phyloP scores from a whole-genome alignment of 1,140 invertebrate genomes.

The Apis laboriosa region DNA sequence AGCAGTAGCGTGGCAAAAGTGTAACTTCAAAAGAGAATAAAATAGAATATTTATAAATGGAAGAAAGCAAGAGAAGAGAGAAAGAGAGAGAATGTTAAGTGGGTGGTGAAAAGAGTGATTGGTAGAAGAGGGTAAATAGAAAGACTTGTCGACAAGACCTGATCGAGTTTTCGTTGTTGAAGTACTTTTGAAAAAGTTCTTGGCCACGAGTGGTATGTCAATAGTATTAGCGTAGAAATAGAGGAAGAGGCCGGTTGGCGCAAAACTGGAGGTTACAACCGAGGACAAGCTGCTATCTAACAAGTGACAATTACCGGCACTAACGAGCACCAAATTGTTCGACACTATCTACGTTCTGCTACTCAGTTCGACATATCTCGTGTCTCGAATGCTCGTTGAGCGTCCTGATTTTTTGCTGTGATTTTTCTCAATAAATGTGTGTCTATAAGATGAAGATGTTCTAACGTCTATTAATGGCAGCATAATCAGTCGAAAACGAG shows the following conservation, averaged over 20 bases:
- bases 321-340: constrained; percentile 69
- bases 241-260: constrained; percentile 23
- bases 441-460: constrained; percentile 28
- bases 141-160: constrained; percentile 46
- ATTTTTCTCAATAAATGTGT: constrained; percentile 23
- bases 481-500: constrained; percentile 39
- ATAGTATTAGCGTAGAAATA: too few relatives aligned
- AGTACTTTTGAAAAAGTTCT: constrained; percentile 64
- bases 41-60: background rate
- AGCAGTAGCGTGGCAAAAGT: background rate
- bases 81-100: background rate
- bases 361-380: background rate
- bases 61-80: background rate
- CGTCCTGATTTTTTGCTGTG: background rate
- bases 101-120: background rate
- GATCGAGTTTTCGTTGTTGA: constrained; percentile 52
- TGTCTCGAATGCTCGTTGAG: constrained; percentile 22
- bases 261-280: constrained; percentile 38
- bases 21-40: background rate
- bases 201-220: constrained; percentile 27
- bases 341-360: constrained; percentile 47
- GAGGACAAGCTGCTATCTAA: constrained; percentile 73
- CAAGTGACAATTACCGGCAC: constrained; percentile 77
- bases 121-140: constrained; percentile 53
- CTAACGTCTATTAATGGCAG: constrained; percentile 25